Base-by-base conservation (phyloP, 2,113 vertebrate genomes). In the Numida meleagris region DNA sequence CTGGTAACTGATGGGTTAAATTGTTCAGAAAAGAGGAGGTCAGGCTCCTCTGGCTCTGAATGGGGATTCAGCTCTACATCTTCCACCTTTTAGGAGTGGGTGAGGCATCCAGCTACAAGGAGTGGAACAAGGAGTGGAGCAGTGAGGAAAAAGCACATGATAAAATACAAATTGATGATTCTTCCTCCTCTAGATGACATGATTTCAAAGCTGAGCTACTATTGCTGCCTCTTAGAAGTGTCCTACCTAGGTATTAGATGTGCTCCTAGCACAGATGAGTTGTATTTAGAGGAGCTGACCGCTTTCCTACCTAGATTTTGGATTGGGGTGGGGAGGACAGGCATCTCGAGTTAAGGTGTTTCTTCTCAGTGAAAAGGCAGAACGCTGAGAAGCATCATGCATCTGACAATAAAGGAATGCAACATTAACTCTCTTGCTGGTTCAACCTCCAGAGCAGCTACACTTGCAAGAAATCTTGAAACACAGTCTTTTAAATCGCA, bases 41-140 rank as follows among this genome's bases (percentile, higher is more conserved):
- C 12, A 5, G 25, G 27, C 24, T 80, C 62, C 17, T 33, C 31
- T 58, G 55, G 18, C 33, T 58, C 33, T 58, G 55, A 58, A 34
- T 1, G 3, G 18, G 14, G 27, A 73, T 80, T 81, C 46, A 50
- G 12, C 59, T 66, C 43, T 14, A 10, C 40, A 79, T 51, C n/a
- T 84, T 21, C 29, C 38, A 50, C 17, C 33, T 45, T 40, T 59
- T 53, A 72, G 48, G 27, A 48, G 13, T 31, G 12, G 34, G 83
- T 70, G 65, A 91, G 23, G 6, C 34, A 76, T 27, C 5, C 25
- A 90, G 33, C 34, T 43, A 57, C 50, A 70, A 70, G 5, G n/a
- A 6, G 12, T 0, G 2, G 1, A 40, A 57, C 50, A 70, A 70
- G 5, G n/a, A 6, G 12, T 0, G 2, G 1, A 40, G 12, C 19